These are phyloP conservation scores for Sturmia bella DNA, from an alignment of 2,888 invertebrate species.

Conservation along the genomic window DNA sequence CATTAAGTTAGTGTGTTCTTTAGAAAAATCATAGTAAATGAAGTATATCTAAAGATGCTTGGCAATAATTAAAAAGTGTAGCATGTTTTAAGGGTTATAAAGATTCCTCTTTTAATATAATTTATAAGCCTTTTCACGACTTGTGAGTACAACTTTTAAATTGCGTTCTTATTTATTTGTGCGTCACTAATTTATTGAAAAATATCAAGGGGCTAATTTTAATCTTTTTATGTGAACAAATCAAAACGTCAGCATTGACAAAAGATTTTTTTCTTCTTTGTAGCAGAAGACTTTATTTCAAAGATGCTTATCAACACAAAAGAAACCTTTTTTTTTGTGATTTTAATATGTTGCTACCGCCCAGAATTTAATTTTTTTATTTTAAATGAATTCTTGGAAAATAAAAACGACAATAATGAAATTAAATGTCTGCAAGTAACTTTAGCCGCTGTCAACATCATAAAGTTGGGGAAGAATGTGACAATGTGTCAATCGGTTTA, in stretches of 20 bases:
- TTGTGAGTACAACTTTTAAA: too few relatives aligned
- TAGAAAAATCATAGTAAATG: neutral
- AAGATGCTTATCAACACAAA: neutral
- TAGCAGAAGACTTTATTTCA: neutral
- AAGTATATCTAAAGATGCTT: neutral
- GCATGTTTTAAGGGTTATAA: neutral
- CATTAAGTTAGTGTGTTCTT: neutral
- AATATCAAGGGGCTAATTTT: too few relatives aligned
- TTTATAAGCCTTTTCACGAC: neutral
- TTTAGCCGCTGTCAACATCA: conserved; percentile 50
- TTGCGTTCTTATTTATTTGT: too few relatives aligned
- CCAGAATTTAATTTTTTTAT: conserved; percentile 25
- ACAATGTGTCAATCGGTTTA: conserved; percentile 69
- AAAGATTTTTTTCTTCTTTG: neutral
- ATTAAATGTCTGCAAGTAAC: conserved; percentile 6
- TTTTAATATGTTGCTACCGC: too few relatives aligned
- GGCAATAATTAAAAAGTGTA: neutral
- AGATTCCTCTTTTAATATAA: too few relatives aligned
- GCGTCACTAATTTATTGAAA: too few relatives aligned
- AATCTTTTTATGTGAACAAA: neutral
- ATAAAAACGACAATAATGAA: neutral
- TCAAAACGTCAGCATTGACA: neutral
- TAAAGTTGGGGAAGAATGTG: conserved; percentile 45
- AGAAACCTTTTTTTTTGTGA: neutral
- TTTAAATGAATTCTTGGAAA: neutral